phyloP scores from a whole-genome alignment of 2,888 invertebrate species.

The Aelia acuminata region DNA sequence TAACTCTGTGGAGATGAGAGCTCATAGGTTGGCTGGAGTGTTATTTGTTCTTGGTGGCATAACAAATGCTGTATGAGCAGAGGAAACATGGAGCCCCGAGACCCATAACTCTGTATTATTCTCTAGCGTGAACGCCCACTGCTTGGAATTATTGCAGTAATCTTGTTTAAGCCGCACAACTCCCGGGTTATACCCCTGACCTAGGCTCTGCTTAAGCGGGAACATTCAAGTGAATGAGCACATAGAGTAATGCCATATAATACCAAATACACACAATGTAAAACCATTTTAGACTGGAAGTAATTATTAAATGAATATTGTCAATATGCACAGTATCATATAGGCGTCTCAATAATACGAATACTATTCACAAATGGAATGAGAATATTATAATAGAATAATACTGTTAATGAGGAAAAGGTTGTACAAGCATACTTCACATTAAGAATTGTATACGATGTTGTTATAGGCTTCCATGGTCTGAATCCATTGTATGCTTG shows the following conservation, averaged over 20 bases:
- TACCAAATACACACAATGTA: no score
- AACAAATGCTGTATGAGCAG: neutral
- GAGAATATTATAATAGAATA: no score
- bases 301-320: no score
- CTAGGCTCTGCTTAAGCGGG: neutral
- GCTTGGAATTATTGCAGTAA: constrained; percentile 25
- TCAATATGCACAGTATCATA: no score
- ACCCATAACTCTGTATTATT: constrained; percentile 14
- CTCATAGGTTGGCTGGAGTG: neutral
- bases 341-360: no score
- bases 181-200: neutral
- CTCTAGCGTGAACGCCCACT: neutral
- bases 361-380: no score
- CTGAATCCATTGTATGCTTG: no score
- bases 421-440: no score
- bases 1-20: neutral
- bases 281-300: no score
- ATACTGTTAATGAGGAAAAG: no score
- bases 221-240: neutral
- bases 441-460: no score
- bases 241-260: neutral
- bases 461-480: no score
- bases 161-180: neutral
- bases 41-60: neutral
- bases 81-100: neutral